Percentiles rank a stretch among this genome's conserved stretches.
These are phyloP conservation scores for Candidula unifasciata DNA, from an alignment of 2,888 invertebrate genomes.

Conservation along the genomic window DNA sequence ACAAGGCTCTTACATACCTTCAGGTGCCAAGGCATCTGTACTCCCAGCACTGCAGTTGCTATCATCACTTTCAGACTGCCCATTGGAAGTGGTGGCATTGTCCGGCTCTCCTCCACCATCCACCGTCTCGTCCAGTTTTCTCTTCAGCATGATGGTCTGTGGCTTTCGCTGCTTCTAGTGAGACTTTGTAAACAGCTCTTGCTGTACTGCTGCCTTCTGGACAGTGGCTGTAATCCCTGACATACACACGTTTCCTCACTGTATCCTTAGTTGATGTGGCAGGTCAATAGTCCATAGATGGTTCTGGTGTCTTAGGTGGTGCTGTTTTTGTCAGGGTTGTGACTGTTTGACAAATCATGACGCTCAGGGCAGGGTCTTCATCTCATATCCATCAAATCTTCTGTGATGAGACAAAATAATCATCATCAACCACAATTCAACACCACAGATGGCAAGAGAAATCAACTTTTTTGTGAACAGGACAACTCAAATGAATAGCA, in stretches of 20 bases:
- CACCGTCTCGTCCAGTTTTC: constrained; percentile 65
- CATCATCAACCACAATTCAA: no score
- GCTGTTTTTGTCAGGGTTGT: not conserved
- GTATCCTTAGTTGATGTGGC: not conserved
- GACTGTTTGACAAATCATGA: constrained; percentile 1
- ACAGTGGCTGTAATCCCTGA: not conserved
- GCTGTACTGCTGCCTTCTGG: not conserved
- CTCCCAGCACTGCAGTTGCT: constrained; percentile 63
- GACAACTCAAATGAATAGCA: no score
- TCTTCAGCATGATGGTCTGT: constrained; percentile 63
- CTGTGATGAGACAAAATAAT: not conserved
- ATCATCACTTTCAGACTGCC: constrained; percentile 61
- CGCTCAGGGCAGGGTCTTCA: not conserved
- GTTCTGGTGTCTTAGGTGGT: not conserved
- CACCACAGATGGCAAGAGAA: no score
- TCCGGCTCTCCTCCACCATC: constrained; percentile 10
- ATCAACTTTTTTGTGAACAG: no score
- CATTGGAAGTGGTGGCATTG: constrained; percentile 29
- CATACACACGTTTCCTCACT: not conserved
- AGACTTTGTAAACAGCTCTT: not conserved
- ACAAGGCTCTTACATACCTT: constrained; percentile 38
- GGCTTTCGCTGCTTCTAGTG: not conserved
- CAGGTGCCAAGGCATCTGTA: constrained; percentile 51
- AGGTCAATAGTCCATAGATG: not conserved
- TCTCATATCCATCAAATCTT: not conserved